Conservation (phyloP, 1,140 invertebrate genomes). For the Cydia amplana region DNA sequence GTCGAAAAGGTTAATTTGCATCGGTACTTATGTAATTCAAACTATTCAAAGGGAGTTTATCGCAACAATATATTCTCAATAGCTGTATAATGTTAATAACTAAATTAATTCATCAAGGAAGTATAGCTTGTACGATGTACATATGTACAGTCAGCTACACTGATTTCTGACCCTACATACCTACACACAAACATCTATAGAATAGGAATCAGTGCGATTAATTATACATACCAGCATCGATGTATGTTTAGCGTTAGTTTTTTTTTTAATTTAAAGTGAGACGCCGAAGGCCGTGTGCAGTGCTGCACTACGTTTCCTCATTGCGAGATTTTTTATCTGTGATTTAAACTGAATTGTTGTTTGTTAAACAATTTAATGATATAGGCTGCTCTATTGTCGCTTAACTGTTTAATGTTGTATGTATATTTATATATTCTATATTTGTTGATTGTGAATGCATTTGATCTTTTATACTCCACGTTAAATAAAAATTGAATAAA, state of each 20-base stretch:
- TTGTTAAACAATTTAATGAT: constrained; percentile 4
- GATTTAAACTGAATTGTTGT: constrained; percentile 31
- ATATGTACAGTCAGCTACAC: background rate
- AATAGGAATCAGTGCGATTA: too few relatives aligned
- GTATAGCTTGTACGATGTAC: background rate
- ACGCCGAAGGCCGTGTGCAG: background rate
- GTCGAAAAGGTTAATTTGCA: too few relatives aligned
- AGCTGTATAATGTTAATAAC: too few relatives aligned
- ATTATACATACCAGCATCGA: background rate
- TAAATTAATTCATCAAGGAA: background rate
- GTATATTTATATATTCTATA: constrained; percentile 1
- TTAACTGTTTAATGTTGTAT: background rate
- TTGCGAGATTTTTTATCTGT: constrained; percentile 32
- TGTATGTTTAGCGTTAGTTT: constrained; percentile 8
- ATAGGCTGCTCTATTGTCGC: background rate
- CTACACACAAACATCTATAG: background rate
- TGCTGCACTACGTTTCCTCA: constrained; percentile 6
- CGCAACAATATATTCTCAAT: too few relatives aligned
- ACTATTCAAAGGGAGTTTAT: too few relatives aligned
- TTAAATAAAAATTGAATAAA: background rate
- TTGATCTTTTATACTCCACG: background rate
- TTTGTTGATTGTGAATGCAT: background rate
- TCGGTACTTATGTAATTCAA: too few relatives aligned
- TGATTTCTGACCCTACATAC: background rate
- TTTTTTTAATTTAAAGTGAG: background rate